These are phyloP conservation scores for Amphiprion clarkii DNA, from an alignment of 2,797 vertebrate species.

Conservation along the genomic window DNA sequence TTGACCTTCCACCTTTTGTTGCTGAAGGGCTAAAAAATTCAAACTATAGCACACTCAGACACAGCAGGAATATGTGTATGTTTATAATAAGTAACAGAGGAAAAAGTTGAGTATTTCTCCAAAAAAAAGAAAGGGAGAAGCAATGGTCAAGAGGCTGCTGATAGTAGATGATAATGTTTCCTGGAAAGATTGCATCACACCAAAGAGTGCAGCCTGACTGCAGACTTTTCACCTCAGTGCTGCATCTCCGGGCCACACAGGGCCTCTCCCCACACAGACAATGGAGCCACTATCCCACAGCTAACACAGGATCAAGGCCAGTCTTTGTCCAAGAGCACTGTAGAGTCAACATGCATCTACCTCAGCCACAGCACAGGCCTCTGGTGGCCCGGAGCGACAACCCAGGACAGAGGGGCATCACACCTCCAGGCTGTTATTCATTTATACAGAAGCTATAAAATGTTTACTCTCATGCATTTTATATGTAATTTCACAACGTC, in stretches of 20 bases:
- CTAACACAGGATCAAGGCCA: slow-evolving; percentile 55
- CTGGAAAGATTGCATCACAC: slow-evolving; percentile 45
- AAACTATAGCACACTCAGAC: not conserved
- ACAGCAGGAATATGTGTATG: not conserved
- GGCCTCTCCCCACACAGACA: slow-evolving; percentile 49
- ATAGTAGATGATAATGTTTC: slow-evolving; percentile 9
- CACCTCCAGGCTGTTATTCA: not conserved
- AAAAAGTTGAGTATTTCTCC: not conserved
- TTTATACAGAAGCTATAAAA: not conserved
- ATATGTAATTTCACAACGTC: too few relatives aligned
- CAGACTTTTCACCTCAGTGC: slow-evolving; percentile 43
- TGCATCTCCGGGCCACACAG: slow-evolving; percentile 40
- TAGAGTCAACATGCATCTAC: slow-evolving; percentile 56
- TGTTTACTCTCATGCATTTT: not conserved
- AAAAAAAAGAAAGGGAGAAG: not conserved
- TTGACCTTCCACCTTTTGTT: too few relatives aligned
- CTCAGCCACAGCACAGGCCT: slow-evolving; percentile 41
- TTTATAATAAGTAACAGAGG: not conserved
- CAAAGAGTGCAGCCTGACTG: slow-evolving; percentile 2
- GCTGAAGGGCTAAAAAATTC: too few relatives aligned
- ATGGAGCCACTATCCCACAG: slow-evolving; percentile 56
- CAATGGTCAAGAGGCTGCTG: not conserved
- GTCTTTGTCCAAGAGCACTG: slow-evolving; percentile 58
- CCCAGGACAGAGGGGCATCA: not conserved
- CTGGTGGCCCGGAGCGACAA: slow-evolving; percentile 9